These are phyloP conservation scores for Sebastes taczanowskii DNA, from an alignment of 2,797 vertebrate genomes.

Conservation along the genomic window DNA sequence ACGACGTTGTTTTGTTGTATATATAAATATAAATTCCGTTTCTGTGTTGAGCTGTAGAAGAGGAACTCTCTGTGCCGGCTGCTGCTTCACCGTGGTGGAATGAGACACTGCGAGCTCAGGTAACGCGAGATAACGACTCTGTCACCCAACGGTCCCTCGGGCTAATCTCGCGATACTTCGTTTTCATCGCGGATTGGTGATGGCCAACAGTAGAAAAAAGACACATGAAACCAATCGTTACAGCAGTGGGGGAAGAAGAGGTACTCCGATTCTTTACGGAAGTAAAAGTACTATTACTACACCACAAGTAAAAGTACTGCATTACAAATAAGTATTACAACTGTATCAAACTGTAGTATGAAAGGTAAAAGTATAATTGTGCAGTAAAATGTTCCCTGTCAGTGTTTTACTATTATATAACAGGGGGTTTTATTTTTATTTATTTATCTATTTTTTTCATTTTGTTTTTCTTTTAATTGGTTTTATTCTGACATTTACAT, in stretches of 20 bases:
- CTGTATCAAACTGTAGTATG: too few species aligned
- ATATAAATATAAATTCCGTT: conserved; percentile 58
- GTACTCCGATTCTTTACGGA: not conserved
- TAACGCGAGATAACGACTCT: conserved; percentile 80
- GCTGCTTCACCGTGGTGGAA: conserved; percentile 70
- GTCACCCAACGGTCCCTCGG: not conserved
- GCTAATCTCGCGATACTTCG: conserved; percentile 71
- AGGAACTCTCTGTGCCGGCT: conserved; percentile 48
- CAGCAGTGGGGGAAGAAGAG: not conserved
- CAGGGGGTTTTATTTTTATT: too few species aligned
- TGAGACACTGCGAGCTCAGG: conserved; percentile 57
- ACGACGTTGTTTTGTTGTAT: not conserved
- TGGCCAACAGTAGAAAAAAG: too few species aligned
- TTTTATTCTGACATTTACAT: too few species aligned
- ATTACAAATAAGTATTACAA: too few species aligned
- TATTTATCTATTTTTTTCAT: too few species aligned
- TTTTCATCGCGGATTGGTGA: not conserved
- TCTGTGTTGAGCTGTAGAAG: conserved; percentile 42
- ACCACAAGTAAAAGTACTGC: too few species aligned
- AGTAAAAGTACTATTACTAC: not conserved
- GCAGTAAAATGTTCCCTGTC: too few species aligned
- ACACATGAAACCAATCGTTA: not conserved
- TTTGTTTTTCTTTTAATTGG: too few species aligned
- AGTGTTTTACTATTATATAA: too few species aligned
- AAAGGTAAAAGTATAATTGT: too few species aligned